These are phyloP conservation scores for Microctonus aethiopoides DNA, from an alignment of 2,888 invertebrate species.

Conservation along the genomic window DNA sequence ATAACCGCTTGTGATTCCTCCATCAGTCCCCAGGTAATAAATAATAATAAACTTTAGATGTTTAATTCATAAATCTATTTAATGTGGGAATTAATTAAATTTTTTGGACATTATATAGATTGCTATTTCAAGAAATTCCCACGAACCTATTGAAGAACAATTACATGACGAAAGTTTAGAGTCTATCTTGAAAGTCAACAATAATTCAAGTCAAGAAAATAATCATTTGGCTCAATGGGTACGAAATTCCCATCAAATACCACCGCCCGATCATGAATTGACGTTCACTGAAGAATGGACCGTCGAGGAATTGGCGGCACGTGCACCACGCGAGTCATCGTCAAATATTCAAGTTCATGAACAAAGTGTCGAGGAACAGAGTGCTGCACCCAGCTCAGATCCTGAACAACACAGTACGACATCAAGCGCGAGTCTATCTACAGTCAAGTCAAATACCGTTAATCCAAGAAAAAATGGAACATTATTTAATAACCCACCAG, in stretches of 20 bases:
- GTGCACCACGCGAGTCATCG: conserved; percentile 54
- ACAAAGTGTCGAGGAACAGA: conserved; percentile 53
- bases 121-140: conserved; percentile 37
- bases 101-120: conserved; percentile 36
- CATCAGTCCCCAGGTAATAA: conserved; percentile 57
- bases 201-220: conserved; percentile 48
- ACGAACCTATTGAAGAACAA: conserved; percentile 32
- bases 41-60: neutral
- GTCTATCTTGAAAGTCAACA: conserved; percentile 40
- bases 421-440: conserved; percentile 63
- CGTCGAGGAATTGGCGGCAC: conserved; percentile 60
- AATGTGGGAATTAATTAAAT: too few species aligned
- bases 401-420: conserved; percentile 62
- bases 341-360: conserved; percentile 35
- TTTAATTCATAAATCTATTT: too few species aligned
- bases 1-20: conserved; percentile 51
- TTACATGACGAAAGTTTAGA: conserved; percentile 44
- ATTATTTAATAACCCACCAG: conserved; percentile 50
- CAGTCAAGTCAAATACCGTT: conserved; percentile 60
- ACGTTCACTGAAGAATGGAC: conserved; percentile 62
- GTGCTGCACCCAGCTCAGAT: conserved; percentile 56
- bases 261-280: conserved; percentile 59
- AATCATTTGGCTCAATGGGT: conserved; percentile 64
- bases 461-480: conserved; percentile 57
- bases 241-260: conserved; percentile 62